These are phyloP conservation scores for Spodoptera frugiperda DNA, from an alignment of 1,140 invertebrate species.

Conservation along the genomic window DNA sequence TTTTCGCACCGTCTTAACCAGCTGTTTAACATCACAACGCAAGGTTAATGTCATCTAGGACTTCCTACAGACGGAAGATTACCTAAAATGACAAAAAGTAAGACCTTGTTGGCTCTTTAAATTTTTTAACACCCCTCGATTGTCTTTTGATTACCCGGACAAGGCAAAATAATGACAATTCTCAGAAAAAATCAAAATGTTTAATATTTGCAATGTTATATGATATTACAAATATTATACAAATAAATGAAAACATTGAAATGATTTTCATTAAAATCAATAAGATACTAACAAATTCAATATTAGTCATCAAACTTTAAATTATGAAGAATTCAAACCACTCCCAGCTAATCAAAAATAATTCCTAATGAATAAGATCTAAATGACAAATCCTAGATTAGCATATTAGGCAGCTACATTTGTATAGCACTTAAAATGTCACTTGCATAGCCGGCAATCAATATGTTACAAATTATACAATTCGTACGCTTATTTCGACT, in stretches of 20 bases:
- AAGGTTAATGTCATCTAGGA: constrained; percentile 12
- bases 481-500: constrained; percentile 22
- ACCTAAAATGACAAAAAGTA: constrained; percentile 5
- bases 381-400: constrained; percentile 37
- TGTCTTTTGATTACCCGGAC: neutral
- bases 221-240: no score
- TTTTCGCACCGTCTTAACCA: neutral
- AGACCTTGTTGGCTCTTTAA: neutral
- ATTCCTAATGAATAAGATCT: constrained; percentile 27
- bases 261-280: no score
- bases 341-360: constrained; percentile 12
- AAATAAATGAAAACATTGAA: no score
- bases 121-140: neutral
- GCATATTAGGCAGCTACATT: constrained; percentile 20
- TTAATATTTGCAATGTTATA: neutral
- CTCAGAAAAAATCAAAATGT: neutral
- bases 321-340: constrained; percentile 6
- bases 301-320: neutral
- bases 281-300: no score
- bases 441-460: constrained; percentile 11
- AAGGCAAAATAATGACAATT: neutral
- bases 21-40: neutral
- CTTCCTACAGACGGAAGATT: neutral
- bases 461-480: constrained; percentile 31
- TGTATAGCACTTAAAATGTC: constrained; percentile 5